Evolutionary conservation across 35 echinoderm and acorn worm species (phyloP).

Genomic region (Strongylocentrotus purpuratus): DNA sequence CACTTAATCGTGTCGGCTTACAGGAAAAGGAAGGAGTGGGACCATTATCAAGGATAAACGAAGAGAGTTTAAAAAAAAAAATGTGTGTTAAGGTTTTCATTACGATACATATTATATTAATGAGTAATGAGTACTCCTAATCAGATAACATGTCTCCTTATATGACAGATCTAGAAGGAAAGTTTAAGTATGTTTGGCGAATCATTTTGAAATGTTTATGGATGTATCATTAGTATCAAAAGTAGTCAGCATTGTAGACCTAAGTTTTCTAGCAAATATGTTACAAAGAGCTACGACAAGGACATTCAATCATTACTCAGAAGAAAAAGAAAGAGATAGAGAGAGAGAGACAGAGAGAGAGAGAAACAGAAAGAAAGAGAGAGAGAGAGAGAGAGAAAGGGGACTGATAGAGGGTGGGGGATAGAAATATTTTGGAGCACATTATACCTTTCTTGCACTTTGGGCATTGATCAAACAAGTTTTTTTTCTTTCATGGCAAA

Average conservation of each 20-base stretch:
- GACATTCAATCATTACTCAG: too few species aligned
- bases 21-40: conserved; percentile 14
- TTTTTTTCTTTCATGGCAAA: too few species aligned
- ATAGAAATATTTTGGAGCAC: too few species aligned
- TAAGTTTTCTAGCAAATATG: neutral
- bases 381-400: too few species aligned
- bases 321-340: too few species aligned
- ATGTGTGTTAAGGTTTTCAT: neutral
- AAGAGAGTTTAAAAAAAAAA: neutral
- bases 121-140: neutral
- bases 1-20: neutral
- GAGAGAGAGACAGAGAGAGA: too few species aligned
- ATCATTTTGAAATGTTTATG: neutral
- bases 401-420: too few species aligned
- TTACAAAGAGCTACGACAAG: too few species aligned
- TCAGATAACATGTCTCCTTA: neutral
- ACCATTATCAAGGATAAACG: neutral
- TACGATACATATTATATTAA: neutral
- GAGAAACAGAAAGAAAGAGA: too few species aligned
- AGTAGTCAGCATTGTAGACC: neutral
- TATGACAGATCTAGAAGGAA: neutral
- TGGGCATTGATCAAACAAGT: too few species aligned
- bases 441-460: too few species aligned
- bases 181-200: neutral
- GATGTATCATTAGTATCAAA: too few species aligned